phyloP scores from a whole-genome alignment of 2,888 invertebrate genomes.

The Scaptomyza tumidula region DNA sequence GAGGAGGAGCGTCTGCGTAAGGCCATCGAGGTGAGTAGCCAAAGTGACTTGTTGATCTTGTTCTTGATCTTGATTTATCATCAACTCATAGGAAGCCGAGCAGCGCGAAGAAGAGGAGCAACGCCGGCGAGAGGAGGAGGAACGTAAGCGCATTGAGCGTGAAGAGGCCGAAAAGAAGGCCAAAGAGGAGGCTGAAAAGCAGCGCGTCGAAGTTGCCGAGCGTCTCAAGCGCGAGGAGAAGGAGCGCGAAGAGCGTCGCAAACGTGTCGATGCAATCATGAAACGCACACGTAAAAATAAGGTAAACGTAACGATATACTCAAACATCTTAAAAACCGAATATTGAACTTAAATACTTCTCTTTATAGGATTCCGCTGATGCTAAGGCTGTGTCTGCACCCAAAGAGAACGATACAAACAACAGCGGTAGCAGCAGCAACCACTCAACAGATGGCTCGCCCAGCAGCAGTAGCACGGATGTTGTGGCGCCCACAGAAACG shows the following conservation, averaged over 20 bases:
- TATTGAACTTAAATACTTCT: neutral
- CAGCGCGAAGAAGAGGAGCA: constrained; percentile 92
- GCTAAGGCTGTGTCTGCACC: constrained; percentile 51
- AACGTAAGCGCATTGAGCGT: constrained; percentile 87
- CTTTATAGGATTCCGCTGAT: constrained; percentile 68
- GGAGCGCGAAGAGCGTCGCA: constrained; percentile 94
- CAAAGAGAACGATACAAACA: constrained; percentile 60
- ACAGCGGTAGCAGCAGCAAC: constrained; percentile 48
- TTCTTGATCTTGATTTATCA: neutral
- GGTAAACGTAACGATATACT: constrained; percentile 79
- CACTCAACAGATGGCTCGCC: constrained; percentile 57
- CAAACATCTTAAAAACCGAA: neutral
- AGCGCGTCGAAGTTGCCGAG: constrained; percentile 93
- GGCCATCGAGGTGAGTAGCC: constrained; percentile 89
- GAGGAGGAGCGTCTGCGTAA: constrained; percentile 94
- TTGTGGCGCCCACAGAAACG: constrained; percentile 40
- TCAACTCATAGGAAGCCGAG: constrained; percentile 87
- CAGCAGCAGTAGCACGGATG: constrained; percentile 65
- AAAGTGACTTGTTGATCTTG: neutral
- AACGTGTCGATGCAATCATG: constrained; percentile 97
- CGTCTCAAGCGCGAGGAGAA: constrained; percentile 93
- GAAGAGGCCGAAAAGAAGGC: constrained; percentile 92
- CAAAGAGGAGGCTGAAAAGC: constrained; percentile 93
- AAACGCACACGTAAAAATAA: constrained; percentile 89
- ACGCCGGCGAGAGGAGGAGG: constrained; percentile 88